These are phyloP conservation scores for Dryobates pubescens DNA, from an alignment of 2,797 vertebrate genomes.

Conservation along the genomic window DNA sequence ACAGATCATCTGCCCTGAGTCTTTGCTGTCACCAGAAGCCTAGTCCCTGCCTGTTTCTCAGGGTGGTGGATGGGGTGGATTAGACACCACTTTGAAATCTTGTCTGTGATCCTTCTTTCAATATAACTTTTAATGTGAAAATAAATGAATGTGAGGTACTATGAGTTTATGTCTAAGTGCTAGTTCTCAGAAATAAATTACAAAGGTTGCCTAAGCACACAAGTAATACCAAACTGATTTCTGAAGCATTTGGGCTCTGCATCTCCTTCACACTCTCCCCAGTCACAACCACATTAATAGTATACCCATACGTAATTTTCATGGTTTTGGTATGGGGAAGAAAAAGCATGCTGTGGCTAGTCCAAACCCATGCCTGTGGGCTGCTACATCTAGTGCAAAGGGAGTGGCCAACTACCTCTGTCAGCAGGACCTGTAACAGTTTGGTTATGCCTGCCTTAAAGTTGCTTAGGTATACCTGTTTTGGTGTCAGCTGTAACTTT, in stretches of 20 bases:
- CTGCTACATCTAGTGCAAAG: not conserved
- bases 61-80: not conserved
- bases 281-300: not conserved
- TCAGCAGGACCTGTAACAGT: not conserved
- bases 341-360: not conserved
- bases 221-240: not conserved
- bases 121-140: not conserved
- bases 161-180: not conserved
- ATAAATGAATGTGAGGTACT: not conserved
- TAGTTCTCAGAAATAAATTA: not conserved
- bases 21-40: not conserved
- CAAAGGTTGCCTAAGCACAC: not conserved
- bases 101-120: not conserved
- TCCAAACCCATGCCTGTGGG: not conserved
- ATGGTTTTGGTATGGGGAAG: not conserved
- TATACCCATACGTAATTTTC: not conserved
- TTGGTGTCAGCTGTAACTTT: not conserved
- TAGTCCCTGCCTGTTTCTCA: not conserved
- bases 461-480: not conserved
- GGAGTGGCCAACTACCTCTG: not conserved
- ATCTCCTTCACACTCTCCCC: not conserved
- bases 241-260: not conserved
- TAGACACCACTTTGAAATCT: not conserved
- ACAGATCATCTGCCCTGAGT: not conserved
- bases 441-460: not conserved